Evolutionary conservation across 1,140 invertebrate genomes (phyloP), one percentile per base, ranked within the genome.

Genomic region (Apocrypta bakeri): DNA sequence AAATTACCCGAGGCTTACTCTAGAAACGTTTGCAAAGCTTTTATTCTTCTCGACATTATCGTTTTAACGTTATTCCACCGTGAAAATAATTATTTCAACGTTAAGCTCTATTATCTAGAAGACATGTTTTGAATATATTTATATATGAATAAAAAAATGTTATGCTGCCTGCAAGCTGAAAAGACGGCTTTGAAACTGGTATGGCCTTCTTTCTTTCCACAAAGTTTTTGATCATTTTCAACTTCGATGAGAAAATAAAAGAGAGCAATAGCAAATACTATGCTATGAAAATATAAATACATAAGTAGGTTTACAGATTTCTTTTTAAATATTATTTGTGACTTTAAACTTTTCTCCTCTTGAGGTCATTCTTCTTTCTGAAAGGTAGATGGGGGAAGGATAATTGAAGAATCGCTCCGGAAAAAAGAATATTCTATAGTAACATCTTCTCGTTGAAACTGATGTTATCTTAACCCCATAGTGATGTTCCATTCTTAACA

Each of bases 21-120:
- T 85, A 86, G 89, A 91, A 90, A 91, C 88, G 87, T 91, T 92
- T 90, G 88, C 89, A 90, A 91, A 89, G 88, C 84, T 73, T 76
- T 77, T n/a, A n/a, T n/a, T n/a, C n/a, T n/a, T 42, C 40, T 25
- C 71, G 14, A 64, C 9, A 64, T 37, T n/a, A 83, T 48, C 68
- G 56, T 61, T n/a, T 56, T 31, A 25, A 21, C 68, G 14, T 69
- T 40, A 69, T 56, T 40, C 81, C 48, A 56, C 48, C 48, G 8
- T 56, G 48, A 56, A 56, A 56, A 17, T 56, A 56, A 56, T 31
- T 31, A 75, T 29, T 61, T 61, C 68, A 33, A 31, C 68, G 37
- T 37, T 31, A 3, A 4, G 48, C 17, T 56, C 14, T 56, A 56
- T 7, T 21, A 21, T n/a, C 48, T 56, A 56, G 48, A 17, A 56